A percentile compares a stretch with the other conserved stretches of the same genome.
Conservation (phyloP, 2,113 vertebrate genomes). For the Tragelaphus scriptus region DNA sequence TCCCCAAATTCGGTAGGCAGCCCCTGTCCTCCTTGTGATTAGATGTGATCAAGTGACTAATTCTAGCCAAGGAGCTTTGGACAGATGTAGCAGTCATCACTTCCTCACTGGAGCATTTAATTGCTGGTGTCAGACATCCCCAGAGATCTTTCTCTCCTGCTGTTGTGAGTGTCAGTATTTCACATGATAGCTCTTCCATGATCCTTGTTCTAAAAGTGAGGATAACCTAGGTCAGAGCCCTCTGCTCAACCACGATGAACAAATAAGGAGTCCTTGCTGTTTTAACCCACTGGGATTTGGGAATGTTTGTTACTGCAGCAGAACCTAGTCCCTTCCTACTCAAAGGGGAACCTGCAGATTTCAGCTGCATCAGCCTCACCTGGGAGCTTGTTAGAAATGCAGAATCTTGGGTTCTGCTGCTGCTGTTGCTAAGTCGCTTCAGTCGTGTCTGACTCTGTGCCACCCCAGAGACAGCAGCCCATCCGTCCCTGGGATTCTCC, state of each 20-base stretch:
- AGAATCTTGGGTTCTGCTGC: too few relatives aligned
- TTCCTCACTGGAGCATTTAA: not conserved
- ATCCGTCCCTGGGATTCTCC: too few relatives aligned
- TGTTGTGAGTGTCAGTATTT: not conserved
- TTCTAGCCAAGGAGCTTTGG: not conserved
- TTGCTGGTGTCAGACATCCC: not conserved
- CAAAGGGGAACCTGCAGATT: not conserved
- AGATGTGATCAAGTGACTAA: not conserved
- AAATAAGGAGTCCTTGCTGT: not conserved
- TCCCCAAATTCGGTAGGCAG: not conserved
- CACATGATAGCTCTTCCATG: not conserved
- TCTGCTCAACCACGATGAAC: accelerated
- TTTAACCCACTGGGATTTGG: not conserved
- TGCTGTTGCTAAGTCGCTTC: too few relatives aligned
- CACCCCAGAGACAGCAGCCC: too few relatives aligned
- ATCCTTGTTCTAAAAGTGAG: not conserved
- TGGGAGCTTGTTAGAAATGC: not conserved
- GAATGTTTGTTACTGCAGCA: not conserved
- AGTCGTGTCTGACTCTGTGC: too few relatives aligned
- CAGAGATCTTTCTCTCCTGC: not conserved
- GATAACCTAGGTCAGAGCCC: not conserved
- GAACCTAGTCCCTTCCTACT: not conserved
- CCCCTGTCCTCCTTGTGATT: not conserved
- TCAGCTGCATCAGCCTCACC: not conserved
- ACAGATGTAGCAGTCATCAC: accelerated